Evolutionary conservation across 1,140 invertebrate genomes (phyloP), one percentile per base, ranked within the genome.

Genomic region (Eriosoma lanigerum): DNA sequence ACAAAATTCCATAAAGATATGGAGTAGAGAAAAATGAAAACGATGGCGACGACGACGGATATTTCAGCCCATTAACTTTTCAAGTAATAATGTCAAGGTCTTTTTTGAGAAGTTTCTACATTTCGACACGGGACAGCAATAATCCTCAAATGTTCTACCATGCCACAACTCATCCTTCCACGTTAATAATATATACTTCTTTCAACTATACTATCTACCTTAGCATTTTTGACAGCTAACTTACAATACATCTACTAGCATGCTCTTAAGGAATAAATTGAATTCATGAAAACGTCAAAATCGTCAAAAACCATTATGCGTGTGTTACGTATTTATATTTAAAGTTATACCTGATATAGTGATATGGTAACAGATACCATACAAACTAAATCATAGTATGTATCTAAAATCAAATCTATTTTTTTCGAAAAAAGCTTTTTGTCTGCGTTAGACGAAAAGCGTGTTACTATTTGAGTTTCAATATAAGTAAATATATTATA

Each of bases 21-120:
- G 32, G 29, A 9, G n/a, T 8, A 50, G 24, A 72, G 24, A 52
- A 52, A 72, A 52, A 52, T n/a, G 46, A 52, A 17, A 29, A 8
- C 46, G 9, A 26, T 5, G 19, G 9, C 26, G 46, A 46, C 26
- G 46, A 46, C 26, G 54, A 60, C 56, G 75, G 75, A 60, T 60
- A 78, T 78, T 76, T 78, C 75, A 24, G 75, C 38, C 56, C 75
- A 62, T 78, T 78, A 60, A 58, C 54, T 78, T 62, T 29, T 46
- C 56, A 19, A 78, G 56, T 60, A 60, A 78, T 60, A 60, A 78
- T 78, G 75, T 78, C 75, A 62, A 62, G 75, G 56, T 78, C 38
- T 58, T 60, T 76, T 60, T 58, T 62, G 38, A 60, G 54, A 48
- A 78, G 24, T 44, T 60, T 75, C 32, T 75, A 60, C 21, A 48